Evolutionary conservation across 1,140 invertebrate genomes (phyloP).

Genomic region (Campoletis sonorensis): DNA sequence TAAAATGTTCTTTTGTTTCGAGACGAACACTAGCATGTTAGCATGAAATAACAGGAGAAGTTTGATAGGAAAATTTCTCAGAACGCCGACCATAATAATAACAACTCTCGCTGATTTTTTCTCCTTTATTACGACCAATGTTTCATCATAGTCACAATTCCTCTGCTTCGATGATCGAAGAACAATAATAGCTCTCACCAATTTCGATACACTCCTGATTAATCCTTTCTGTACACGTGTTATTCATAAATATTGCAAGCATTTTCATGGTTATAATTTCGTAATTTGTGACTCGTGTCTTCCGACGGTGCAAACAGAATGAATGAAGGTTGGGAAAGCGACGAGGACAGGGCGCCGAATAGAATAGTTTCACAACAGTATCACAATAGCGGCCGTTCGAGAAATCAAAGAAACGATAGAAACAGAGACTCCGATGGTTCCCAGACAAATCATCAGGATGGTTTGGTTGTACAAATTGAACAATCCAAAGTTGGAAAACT

Average conservation of each 20-base stretch:
- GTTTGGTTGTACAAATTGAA: constrained; percentile 57
- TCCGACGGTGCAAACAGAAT: background rate
- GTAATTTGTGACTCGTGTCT: background rate
- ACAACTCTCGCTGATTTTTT: no score
- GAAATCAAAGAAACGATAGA: background rate
- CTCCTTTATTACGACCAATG: no score
- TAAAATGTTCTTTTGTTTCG: no score
- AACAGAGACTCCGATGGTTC: background rate
- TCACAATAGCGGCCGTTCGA: background rate
- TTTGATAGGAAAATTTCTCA: no score
- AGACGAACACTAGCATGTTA: no score
- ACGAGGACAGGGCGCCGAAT: background rate
- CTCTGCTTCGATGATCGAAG: no score
- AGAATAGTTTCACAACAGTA: constrained; percentile 8
- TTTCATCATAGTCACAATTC: no score
- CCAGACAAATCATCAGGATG: background rate
- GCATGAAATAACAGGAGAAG: no score
- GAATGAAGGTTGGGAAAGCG: constrained; percentile 32
- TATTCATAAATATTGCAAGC: background rate
- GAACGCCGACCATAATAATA: no score
- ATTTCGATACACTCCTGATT: no score
- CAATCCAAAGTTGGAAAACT: constrained; percentile 71
- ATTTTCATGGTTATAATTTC: background rate
- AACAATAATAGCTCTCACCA: no score
- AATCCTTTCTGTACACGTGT: no score